These are phyloP conservation scores for Ernsta delagoae DNA, from an alignment of 2,888 invertebrate genomes.

Conservation along the genomic window DNA sequence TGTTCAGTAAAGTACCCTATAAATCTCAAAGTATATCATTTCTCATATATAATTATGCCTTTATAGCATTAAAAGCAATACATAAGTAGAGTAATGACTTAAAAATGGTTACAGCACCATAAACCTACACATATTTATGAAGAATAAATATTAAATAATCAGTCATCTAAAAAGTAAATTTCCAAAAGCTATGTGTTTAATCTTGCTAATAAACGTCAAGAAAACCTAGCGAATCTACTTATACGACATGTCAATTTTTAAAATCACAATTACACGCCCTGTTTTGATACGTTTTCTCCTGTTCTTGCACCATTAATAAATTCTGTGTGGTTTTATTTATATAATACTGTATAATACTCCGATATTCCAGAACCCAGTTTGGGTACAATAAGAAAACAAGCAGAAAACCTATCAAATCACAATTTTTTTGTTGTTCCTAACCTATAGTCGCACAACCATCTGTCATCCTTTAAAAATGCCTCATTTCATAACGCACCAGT, in stretches of 20 bases:
- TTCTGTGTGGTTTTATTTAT: neutral
- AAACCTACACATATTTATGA: neutral
- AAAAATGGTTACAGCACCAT: constrained; percentile 1
- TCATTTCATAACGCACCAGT: constrained; percentile 69
- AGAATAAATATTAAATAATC: neutral
- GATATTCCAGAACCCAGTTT: neutral
- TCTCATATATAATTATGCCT: neutral
- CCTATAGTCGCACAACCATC: constrained; percentile 20
- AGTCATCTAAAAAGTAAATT: neutral
- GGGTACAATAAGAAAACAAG: neutral
- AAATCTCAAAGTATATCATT: neutral
- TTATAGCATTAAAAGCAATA: neutral
- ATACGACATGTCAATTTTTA: constrained; percentile 8
- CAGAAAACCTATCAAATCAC: constrained; percentile 27
- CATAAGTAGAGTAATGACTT: neutral
- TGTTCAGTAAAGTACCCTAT: neutral
- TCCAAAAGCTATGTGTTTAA: constrained; percentile 56
- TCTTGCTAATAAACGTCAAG: constrained; percentile 74
- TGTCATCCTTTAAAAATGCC: constrained; percentile 21
- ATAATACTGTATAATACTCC: neutral
- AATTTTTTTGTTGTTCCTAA: constrained; percentile 15
- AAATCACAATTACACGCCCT: constrained; percentile 38
- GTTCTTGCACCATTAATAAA: neutral
- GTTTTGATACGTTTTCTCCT: constrained; percentile 38
- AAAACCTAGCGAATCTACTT: constrained; percentile 64